These are phyloP conservation scores for Notodonta dromedarius DNA, from an alignment of 2,888 invertebrate genomes.

Conservation along the genomic window DNA sequence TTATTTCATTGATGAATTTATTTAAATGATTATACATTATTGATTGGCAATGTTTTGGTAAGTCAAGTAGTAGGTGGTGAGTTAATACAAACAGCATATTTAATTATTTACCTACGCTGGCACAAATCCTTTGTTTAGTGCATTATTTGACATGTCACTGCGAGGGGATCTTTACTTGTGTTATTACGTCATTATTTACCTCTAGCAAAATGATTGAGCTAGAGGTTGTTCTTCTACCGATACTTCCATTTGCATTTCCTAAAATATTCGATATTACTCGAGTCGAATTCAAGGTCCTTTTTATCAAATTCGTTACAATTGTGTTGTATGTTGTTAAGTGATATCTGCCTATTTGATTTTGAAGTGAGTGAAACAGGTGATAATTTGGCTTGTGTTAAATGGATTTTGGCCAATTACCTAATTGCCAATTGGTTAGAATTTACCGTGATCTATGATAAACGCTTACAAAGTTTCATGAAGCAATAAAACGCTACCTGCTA, in stretches of 20 bases:
- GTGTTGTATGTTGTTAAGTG: conserved; percentile 44
- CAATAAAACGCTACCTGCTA: conserved; percentile 46
- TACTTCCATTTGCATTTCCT: conserved; percentile 43
- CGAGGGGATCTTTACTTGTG: conserved; percentile 1
- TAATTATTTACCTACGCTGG: conserved; percentile 24
- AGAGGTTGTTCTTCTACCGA: conserved; percentile 22
- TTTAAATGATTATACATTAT: conserved; percentile 29
- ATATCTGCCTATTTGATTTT: conserved; percentile 45
- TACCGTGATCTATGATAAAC: conserved; percentile 21
- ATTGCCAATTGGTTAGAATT: conserved; percentile 44
- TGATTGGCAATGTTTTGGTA: conserved; percentile 19
- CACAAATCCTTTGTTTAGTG: conserved; percentile 42
- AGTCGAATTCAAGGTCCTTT: conserved; percentile 36
- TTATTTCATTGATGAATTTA: conserved; percentile 37
- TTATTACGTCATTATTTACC: neutral
- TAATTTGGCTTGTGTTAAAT: conserved; percentile 52
- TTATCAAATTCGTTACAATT: conserved; percentile 54
- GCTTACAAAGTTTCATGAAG: conserved; percentile 32
- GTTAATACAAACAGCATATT: conserved; percentile 22
- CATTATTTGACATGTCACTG: conserved; percentile 19
- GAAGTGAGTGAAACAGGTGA: conserved; percentile 51
- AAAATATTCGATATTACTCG: conserved; percentile 25
- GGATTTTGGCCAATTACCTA: conserved; percentile 54
- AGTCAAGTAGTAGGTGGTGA: conserved; percentile 14
- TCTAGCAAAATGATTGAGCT: neutral